Conservation (phyloP, 2,888 invertebrate species). For the Eupelmus urozonus region DNA sequence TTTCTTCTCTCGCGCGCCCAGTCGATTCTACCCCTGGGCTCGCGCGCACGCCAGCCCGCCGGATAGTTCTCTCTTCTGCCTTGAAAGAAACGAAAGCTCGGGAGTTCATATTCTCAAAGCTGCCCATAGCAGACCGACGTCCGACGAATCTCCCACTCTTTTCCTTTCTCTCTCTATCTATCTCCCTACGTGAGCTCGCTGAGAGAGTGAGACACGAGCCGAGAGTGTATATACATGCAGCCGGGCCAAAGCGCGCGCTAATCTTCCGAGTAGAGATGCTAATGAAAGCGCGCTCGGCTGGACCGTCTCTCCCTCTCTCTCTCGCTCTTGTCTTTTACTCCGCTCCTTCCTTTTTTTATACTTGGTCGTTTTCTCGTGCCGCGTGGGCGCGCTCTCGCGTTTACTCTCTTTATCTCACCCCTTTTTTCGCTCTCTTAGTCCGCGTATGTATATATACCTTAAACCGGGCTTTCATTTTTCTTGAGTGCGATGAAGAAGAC, state of each 20-base stretch:
- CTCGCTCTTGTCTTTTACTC: slow-evolving; percentile 47
- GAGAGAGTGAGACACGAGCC: background rate
- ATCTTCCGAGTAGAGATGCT: slow-evolving; percentile 72
- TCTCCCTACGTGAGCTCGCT: background rate
- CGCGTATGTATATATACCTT: slow-evolving; percentile 36
- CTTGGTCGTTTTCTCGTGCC: slow-evolving; percentile 25
- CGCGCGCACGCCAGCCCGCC: background rate
- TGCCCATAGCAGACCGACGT: slow-evolving; percentile 58
- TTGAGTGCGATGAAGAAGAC: slow-evolving; percentile 46
- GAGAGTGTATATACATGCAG: background rate
- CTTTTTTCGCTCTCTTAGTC: slow-evolving; percentile 11
- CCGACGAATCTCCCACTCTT: background rate
- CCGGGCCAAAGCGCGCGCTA: slow-evolving; percentile 68
- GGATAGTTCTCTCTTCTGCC: slow-evolving; percentile 23
- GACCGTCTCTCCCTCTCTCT: slow-evolving; percentile 58
- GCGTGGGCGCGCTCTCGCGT: slow-evolving; percentile 21
- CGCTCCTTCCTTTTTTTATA: slow-evolving; percentile 45
- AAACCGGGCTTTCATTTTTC: slow-evolving; percentile 51
- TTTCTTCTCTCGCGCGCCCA: background rate
- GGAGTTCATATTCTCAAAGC: slow-evolving; percentile 72
- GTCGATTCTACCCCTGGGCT: background rate
- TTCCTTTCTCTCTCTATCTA: background rate
- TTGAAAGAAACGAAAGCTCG: slow-evolving; percentile 68
- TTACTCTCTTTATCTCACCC: slow-evolving; percentile 54
- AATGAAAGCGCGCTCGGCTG: slow-evolving; percentile 67